Percentiles rank a stretch among this genome's conserved stretches.
Evolutionary conservation across 2,888 invertebrate genomes (phyloP).

Genomic region (Nymphalis urticae): DNA sequence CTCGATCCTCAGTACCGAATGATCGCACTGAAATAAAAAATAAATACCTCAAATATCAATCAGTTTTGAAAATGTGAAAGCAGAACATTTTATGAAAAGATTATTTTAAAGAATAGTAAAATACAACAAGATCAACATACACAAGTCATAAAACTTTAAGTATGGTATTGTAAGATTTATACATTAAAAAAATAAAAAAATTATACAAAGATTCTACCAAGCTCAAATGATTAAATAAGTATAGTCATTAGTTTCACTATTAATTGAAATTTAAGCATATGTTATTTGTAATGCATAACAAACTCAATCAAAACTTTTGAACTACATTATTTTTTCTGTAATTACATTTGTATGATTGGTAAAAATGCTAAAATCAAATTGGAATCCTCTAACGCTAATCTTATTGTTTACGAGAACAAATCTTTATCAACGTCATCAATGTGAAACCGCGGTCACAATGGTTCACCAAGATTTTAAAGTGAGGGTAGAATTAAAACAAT

Average conservation of each 20-base stretch:
- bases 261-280: not conserved
- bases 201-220: not conserved
- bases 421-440: constrained; percentile 75
- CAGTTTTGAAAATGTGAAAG: not conserved
- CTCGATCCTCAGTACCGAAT: constrained; percentile 99
- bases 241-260: not conserved
- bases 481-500: constrained; percentile 69
- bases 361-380: constrained; percentile 18
- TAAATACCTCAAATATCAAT: not conserved
- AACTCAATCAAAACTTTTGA: not conserved
- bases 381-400: constrained; percentile 16
- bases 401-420: constrained; percentile 49
- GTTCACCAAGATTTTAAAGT: constrained; percentile 46
- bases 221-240: not conserved
- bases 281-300: not conserved
- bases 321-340: not conserved
- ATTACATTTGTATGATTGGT: not conserved
- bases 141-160: constrained; percentile 5
- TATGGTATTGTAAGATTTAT: constrained; percentile 9
- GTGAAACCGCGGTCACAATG: constrained; percentile 62
- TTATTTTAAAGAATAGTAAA: too few relatives aligned
- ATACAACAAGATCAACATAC: not conserved
- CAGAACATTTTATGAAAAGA: not conserved
- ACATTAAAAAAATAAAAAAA: not conserved
- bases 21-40: constrained; percentile 90